Evolutionary conservation across 2,888 invertebrate species (phyloP), one percentile per base, ranked within the genome.

Genomic region (Papilio protenor): DNA sequence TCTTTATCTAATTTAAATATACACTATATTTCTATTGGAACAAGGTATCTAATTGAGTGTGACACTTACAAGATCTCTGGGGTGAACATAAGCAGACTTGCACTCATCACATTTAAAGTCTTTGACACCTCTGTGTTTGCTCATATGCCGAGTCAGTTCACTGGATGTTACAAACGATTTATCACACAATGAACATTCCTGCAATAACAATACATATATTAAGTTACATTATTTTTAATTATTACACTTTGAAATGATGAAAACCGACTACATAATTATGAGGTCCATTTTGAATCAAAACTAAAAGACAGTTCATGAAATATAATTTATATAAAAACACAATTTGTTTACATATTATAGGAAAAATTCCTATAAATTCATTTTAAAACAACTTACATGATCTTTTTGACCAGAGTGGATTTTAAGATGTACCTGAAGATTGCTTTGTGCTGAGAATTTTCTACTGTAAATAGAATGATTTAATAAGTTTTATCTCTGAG

Each of bases 351-450:
- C 40, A 8, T 40, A 40, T 8, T 40, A 8, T 40, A 8, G 40
- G 40, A 8, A 40, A 8, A 40, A 40, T 40, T 40, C 40, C 40
- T 1, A 40, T 40, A 40, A 40, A 40, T 8, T 40, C 40, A 8
- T 40, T 40, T 40, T 14, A 16, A 47, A 57, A 18, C 52, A 57
- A 85, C 92, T 89, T 86, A 95, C 95, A 87, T 96, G 96, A 89
- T 96, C 96, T 71, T 95, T 94, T 82, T 96, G 95, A 0, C 96
- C 96, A 0, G 94, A 93, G 79, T 96, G 96, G 52, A 96, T 96
- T 87, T 96, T 96, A n/a, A 95, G 91, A 85, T 96, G 96, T 1
- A 96, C 95, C 81, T 96, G 95, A 79, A 96, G 95, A 85, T 96
- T 96, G 0, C 96, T 96, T 84, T 96, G 90, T 0, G 96, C 96